phyloP scores from a whole-genome alignment of 2,888 invertebrate genomes.

The Pterostichus niger region DNA sequence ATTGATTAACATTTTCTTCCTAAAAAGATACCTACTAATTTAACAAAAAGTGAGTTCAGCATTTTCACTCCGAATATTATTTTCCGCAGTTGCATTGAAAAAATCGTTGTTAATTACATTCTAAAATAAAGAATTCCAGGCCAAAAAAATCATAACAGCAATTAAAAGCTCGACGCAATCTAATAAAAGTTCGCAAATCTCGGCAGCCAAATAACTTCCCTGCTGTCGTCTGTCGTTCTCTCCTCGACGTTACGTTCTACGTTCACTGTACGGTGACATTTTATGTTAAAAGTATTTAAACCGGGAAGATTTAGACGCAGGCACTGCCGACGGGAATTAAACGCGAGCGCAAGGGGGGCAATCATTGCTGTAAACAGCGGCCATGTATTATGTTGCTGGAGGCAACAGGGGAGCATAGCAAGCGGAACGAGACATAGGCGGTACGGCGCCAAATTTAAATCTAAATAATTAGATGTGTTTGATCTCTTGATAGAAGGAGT shows the following conservation, averaged over 20 bases:
- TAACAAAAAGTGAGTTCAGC: not conserved
- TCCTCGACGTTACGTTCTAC: not conserved
- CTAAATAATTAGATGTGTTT: constrained; percentile 48
- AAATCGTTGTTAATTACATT: constrained; percentile 27
- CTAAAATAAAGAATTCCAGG: not conserved
- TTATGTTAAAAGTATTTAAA: constrained; percentile 52
- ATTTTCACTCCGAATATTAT: not conserved
- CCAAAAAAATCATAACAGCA: constrained; percentile 22
- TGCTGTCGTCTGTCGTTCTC: not conserved
- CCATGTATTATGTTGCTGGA: constrained; percentile 56
- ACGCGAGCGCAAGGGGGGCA: constrained; percentile 41
- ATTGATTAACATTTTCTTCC: no score
- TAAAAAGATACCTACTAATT: no score
- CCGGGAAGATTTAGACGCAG: constrained; percentile 43
- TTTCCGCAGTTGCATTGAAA: constrained; percentile 1
- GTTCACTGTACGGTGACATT: constrained; percentile 38
- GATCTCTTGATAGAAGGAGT: constrained; percentile 23
- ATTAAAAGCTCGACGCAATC: constrained; percentile 46
- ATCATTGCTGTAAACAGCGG: constrained; percentile 63
- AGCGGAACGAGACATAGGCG: constrained; percentile 42
- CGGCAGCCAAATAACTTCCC: constrained; percentile 5
- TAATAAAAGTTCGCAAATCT: constrained; percentile 37
- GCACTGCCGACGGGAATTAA: constrained; percentile 41
- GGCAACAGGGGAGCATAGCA: constrained; percentile 1
- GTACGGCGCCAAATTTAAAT: constrained; percentile 53